Conservation (phyloP, 2,888 invertebrate species). For the Candidula unifasciata region DNA sequence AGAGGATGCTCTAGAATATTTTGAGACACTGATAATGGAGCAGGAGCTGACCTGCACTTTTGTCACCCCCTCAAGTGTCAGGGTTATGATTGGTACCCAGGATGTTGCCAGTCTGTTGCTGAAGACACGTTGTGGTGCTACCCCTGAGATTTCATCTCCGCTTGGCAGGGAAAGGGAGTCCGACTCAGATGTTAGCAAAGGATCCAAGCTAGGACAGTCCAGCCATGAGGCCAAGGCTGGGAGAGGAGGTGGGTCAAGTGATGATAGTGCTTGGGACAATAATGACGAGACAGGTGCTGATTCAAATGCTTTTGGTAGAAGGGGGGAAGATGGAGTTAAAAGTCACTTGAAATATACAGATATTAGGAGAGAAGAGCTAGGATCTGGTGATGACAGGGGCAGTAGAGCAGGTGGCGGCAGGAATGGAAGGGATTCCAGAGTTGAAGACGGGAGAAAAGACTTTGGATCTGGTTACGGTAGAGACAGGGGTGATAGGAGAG, state of each 20-base stretch:
- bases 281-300: background rate
- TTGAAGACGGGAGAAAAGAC: constrained; percentile 1
- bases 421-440: constrained; percentile 5
- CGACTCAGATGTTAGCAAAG: background rate
- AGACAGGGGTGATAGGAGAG: background rate
- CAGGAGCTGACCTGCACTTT: constrained; percentile 61
- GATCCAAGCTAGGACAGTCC: background rate
- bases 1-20: constrained; percentile 55
- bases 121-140: constrained; percentile 13
- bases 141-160: background rate
- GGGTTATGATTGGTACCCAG: constrained; percentile 52
- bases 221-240: background rate
- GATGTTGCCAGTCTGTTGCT: constrained; percentile 54
- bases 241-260: background rate
- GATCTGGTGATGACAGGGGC: background rate
- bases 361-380: background rate
- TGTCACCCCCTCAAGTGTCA: constrained; percentile 53
- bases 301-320: constrained; percentile 21
- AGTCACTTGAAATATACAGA: constrained; percentile 11
- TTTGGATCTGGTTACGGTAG: background rate
- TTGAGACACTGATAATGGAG: constrained; percentile 62
- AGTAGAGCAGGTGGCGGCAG: constrained; percentile 28
- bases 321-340: background rate
- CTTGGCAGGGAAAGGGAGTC: background rate
- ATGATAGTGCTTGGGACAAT: background rate